Evolutionary conservation across 2,113 vertebrate genomes (phyloP).

Genomic region (Ameiurus melas): DNA sequence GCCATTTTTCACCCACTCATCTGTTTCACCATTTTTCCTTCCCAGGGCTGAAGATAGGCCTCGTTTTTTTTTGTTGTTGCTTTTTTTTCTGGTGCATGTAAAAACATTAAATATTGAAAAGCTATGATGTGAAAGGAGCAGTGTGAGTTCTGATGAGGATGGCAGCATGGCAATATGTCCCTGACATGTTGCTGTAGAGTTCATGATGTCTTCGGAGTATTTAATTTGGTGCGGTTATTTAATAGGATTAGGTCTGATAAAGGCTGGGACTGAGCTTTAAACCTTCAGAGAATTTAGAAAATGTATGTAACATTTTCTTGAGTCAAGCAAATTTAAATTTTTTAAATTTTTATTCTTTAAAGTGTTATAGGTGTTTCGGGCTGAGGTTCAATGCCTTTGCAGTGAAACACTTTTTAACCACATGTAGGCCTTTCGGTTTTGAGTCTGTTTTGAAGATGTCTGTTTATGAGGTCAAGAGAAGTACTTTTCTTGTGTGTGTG

Average conservation of each 20-base stretch:
- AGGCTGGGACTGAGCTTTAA: neutral
- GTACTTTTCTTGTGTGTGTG: neutral
- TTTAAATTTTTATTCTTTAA: neutral
- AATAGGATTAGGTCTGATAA: neutral
- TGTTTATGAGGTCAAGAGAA: neutral
- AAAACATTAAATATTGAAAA: conserved; percentile 17
- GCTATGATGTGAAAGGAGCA: neutral
- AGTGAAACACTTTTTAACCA: neutral
- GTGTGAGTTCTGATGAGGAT: neutral
- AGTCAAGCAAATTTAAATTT: neutral
- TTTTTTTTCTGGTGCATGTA: neutral
- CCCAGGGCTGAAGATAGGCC: neutral
- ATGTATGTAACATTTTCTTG: conserved; percentile 1
- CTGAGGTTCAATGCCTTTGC: neutral
- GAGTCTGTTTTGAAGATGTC: neutral
- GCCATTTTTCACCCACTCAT: conserved; percentile 31
- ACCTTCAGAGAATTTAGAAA: neutral
- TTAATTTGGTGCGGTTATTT: neutral
- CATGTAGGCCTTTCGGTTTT: neutral
- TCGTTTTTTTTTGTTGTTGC: neutral
- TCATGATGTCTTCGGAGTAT: neutral
- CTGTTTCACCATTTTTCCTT: conserved; percentile 11
- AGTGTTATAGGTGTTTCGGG: neutral
- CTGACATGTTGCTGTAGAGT: neutral
- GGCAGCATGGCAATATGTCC: neutral